Evolutionary conservation across 2,797 vertebrate species (phyloP).

Genomic region (Phaenicophaeus curvirostris): DNA sequence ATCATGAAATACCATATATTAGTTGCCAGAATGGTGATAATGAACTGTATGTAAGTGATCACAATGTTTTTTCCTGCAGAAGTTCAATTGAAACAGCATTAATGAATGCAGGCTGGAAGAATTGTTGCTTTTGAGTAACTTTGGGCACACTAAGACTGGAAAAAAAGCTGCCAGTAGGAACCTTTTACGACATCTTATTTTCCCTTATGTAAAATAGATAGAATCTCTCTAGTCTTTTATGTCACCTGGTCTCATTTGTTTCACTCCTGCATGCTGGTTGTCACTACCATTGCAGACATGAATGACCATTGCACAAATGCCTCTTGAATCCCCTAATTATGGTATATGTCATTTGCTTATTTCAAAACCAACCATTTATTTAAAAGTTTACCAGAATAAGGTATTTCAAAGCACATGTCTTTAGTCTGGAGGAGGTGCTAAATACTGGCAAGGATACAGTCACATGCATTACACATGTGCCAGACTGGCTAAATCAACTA

Average conservation of each 20-base stretch:
- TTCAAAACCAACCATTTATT: background rate
- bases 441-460: background rate
- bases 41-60: background rate
- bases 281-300: background rate
- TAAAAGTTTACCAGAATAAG: background rate
- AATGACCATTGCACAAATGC: background rate
- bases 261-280: background rate
- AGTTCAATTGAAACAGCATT: background rate
- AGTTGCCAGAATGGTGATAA: background rate
- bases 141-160: background rate
- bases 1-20: background rate
- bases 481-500: background rate
- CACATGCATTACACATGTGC: background rate
- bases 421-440: background rate
- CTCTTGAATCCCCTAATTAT: background rate
- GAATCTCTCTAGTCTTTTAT: background rate
- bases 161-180: background rate
- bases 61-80: background rate
- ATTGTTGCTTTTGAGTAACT: background rate
- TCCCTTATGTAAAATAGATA: background rate
- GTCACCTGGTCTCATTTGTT: background rate
- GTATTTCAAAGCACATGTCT: background rate
- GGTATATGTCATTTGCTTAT: background rate
- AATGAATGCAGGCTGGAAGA: background rate
- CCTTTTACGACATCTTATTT: background rate